phyloP scores from a whole-genome alignment of 2,888 invertebrate species.

The Gymnoscelis rufifasciata region DNA sequence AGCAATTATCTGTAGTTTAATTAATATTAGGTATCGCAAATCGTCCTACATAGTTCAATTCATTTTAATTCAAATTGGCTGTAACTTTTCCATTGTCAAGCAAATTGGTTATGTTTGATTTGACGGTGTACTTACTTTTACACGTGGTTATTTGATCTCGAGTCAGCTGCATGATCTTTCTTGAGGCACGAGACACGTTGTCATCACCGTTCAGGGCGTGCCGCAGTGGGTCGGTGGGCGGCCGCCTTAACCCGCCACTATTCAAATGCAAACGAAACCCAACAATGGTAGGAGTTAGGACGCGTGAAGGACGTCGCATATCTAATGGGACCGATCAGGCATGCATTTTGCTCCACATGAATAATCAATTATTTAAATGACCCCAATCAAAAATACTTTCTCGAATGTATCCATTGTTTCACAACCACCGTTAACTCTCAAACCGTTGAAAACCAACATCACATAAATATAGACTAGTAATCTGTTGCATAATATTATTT shows the following conservation, averaged over 20 bases:
- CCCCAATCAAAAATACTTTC: conserved; percentile 64
- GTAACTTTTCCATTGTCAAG: too few relatives aligned
- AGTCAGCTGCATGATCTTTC: conserved; percentile 23
- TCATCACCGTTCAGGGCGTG: conserved; percentile 53
- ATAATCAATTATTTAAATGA: conserved; percentile 78
- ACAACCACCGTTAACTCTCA: conserved; percentile 33
- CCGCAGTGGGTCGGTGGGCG: conserved; percentile 56
- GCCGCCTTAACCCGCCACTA: conserved; percentile 59
- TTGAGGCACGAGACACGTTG: conserved; percentile 32
- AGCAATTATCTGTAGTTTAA: too few relatives aligned
- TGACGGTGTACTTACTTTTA: background rate
- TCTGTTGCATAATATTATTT: conserved; percentile 78
- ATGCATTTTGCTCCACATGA: conserved; percentile 73
- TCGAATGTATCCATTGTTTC: conserved; percentile 50
- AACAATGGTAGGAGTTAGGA: conserved; percentile 77
- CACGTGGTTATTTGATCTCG: conserved; percentile 18
- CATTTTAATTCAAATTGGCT: too few relatives aligned
- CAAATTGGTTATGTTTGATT: too few relatives aligned
- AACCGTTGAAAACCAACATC: conserved; percentile 55
- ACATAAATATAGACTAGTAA: conserved; percentile 62
- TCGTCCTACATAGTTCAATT: too few relatives aligned
- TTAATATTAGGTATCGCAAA: too few relatives aligned
- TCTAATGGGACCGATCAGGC: conserved; percentile 69
- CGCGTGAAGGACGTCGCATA: conserved; percentile 77
- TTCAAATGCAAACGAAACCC: conserved; percentile 72